A percentile compares a stretch with the other conserved stretches of the same genome.
These are phyloP conservation scores for Trinorchestia longiramus DNA, from an alignment of 1,140 invertebrate genomes.

Conservation along the genomic window DNA sequence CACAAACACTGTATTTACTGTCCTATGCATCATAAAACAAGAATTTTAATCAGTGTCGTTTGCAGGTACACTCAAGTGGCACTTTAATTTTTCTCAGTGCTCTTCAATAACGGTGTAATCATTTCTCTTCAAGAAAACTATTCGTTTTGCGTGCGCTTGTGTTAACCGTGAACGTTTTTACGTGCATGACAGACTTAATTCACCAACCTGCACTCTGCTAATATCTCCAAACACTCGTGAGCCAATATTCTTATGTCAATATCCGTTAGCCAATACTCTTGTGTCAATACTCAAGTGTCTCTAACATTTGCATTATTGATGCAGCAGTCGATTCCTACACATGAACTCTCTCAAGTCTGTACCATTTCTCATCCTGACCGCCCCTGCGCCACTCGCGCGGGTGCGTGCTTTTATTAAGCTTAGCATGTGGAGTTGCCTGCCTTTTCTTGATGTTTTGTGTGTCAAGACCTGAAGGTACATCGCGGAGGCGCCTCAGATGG, in stretches of 20 bases:
- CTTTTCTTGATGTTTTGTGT: not conserved
- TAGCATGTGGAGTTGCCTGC: not conserved
- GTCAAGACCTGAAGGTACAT: not conserved
- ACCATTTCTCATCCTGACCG: not conserved
- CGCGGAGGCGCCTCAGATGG: not conserved
- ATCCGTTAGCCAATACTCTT: not conserved
- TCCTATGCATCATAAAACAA: not conserved
- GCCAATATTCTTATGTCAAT: not conserved
- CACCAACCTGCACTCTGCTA: not conserved
- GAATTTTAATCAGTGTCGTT: not conserved
- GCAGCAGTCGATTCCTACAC: not conserved
- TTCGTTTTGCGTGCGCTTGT: not conserved
- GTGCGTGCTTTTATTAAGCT: not conserved
- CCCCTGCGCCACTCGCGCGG: not conserved
- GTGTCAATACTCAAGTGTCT: not conserved
- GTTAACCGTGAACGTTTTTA: not conserved
- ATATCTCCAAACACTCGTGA: not conserved
- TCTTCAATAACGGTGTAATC: not conserved
- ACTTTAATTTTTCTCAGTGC: not conserved
- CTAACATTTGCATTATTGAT: conserved; percentile 2
- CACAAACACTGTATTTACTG: not conserved
- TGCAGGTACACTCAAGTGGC: not conserved
- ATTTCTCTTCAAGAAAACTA: not conserved
- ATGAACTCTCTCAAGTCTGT: not conserved
- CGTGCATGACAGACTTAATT: not conserved